Percentiles rank a stretch among this genome's conserved stretches.
phyloP scores from a whole-genome alignment of 2,113 vertebrate genomes.

The Brachionichthys hirsutus region DNA sequence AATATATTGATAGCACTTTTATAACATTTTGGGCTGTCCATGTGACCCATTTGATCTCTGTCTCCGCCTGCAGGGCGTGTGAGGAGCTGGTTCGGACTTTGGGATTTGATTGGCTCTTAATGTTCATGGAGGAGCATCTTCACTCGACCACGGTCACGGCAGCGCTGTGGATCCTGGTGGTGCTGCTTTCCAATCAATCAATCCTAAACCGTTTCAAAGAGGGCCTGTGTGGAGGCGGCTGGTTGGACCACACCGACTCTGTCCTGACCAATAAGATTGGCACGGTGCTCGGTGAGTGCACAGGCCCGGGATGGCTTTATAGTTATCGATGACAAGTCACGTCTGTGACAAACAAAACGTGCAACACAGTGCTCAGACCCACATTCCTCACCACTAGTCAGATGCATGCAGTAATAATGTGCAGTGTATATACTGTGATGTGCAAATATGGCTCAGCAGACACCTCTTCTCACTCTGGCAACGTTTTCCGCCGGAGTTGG shows the following conservation, averaged over 20 bases:
- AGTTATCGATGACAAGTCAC: not conserved
- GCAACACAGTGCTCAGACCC: not conserved
- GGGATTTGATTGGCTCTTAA: slow-evolving; percentile 96
- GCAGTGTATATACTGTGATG: slow-evolving; percentile 33
- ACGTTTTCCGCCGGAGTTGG: slow-evolving; percentile 60
- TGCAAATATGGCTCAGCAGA: slow-evolving; percentile 61
- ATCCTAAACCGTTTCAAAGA: slow-evolving; percentile 94
- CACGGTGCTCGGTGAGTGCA: slow-evolving; percentile 89
- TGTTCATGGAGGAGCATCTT: slow-evolving; percentile 97
- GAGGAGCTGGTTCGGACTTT: slow-evolving; percentile 92
- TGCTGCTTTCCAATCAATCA: slow-evolving; percentile 89
- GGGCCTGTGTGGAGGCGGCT: slow-evolving; percentile 92
- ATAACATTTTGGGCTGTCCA: accelerated
- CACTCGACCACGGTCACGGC: slow-evolving; percentile 92
- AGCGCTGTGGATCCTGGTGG: slow-evolving; percentile 91
- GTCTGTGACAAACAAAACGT: not conserved
- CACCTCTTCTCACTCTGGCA: slow-evolving; percentile 52
- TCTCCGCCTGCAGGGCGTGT: slow-evolving; percentile 83
- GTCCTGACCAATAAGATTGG: slow-evolving; percentile 98
- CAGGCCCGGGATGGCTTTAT: not conserved
- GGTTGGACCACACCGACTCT: slow-evolving; percentile 97
- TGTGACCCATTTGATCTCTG: not conserved
- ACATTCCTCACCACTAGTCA: not conserved
- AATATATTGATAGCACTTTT: no score
- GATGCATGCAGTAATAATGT: slow-evolving; percentile 10